Evolutionary conservation across 2,797 vertebrate genomes (phyloP), one percentile per base, ranked within the genome.

Genomic region (Emydoidea blandingii): DNA sequence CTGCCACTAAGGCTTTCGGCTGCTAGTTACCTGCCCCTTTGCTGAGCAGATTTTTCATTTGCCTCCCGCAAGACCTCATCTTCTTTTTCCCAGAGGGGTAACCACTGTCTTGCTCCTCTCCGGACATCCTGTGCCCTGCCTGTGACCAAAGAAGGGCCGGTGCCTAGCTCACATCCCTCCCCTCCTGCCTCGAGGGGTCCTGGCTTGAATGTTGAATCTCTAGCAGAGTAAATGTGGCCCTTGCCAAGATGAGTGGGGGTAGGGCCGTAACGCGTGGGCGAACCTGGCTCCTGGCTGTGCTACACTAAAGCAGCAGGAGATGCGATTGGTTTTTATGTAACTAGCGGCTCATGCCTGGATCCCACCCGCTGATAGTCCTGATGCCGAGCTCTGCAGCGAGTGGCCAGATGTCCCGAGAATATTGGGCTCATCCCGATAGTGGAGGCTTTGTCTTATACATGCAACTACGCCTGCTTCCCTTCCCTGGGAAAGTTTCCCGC

Each of bases 101-200:
- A 16, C 15, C 19, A 18, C 37, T 3, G 37, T 12, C 14, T 21
- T 8, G 68, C 10, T 11, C 37, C 72, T 25, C 41, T 27, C 37
- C 2, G 3, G n/a, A 6, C 3, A 68, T 37, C 56, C 34, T 65
- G 31, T 8, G 19, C 19, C n/a, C 34, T 0, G 12, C 19, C 5
- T 15, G 41, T 29, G 44, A 27, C 27, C 7, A 47, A 44, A 9
- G 25, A 14, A 27, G 23, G 23, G 23, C 41, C 18, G 3, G 3
- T 19, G 37, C 65, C 65, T 72, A 37, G n/a, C n/a, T 72, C 65
- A 4, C 5, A 12, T 44, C 25, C 25, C 25, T 27, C 41, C 21
- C 4, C 25, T 7, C n/a, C 44, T 25, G 41, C 41, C 25, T 27
- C 23, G 0, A 14, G 23, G 12, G 8, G 19, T 19, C 15, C n/a